phyloP scores from a whole-genome alignment of 2,797 vertebrate genomes.

The Fistularia commersonii region DNA sequence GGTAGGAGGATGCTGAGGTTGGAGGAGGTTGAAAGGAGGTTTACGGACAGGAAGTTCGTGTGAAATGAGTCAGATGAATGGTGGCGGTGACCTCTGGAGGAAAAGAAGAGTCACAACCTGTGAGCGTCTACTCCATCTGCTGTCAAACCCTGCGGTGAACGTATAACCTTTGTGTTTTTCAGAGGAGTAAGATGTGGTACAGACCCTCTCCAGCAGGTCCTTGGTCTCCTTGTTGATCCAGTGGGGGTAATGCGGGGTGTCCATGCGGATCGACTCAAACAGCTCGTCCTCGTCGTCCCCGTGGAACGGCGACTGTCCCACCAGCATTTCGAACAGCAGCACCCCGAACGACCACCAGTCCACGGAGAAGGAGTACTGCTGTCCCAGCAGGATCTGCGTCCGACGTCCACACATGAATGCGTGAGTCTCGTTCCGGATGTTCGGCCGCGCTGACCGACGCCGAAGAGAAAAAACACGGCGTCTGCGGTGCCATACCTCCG shows the following conservation, averaged over 20 bases:
- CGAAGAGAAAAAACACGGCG: background rate
- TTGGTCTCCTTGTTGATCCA: slow-evolving; percentile 96
- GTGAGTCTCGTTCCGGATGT: background rate
- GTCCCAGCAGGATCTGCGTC: slow-evolving; percentile 87
- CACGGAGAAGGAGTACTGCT: slow-evolving; percentile 94
- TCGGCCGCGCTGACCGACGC: background rate
- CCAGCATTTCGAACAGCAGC: slow-evolving; percentile 95
- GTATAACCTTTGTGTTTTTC: no score
- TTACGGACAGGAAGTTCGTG: no score
- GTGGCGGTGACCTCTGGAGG: no score
- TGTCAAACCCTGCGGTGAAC: no score
- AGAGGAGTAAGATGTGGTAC: background rate
- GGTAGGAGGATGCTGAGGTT: no score
- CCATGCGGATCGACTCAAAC: slow-evolving; percentile 95
- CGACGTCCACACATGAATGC: slow-evolving; percentile 10
- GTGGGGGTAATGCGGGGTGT: slow-evolving; percentile 92
- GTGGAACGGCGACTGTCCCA: slow-evolving; percentile 97
- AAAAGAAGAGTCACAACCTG: no score
- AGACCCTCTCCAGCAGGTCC: slow-evolving; percentile 90
- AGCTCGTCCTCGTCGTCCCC: slow-evolving; percentile 97
- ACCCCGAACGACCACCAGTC: slow-evolving; percentile 99
- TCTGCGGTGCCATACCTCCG: slow-evolving; percentile 77
- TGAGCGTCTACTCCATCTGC: no score
- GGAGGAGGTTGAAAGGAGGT: no score
- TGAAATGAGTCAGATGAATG: no score